Percentiles rank a stretch among this genome's conserved stretches.
Evolutionary conservation across 1,140 invertebrate species (phyloP).

Genomic region (Leguminivora glycinivorella): DNA sequence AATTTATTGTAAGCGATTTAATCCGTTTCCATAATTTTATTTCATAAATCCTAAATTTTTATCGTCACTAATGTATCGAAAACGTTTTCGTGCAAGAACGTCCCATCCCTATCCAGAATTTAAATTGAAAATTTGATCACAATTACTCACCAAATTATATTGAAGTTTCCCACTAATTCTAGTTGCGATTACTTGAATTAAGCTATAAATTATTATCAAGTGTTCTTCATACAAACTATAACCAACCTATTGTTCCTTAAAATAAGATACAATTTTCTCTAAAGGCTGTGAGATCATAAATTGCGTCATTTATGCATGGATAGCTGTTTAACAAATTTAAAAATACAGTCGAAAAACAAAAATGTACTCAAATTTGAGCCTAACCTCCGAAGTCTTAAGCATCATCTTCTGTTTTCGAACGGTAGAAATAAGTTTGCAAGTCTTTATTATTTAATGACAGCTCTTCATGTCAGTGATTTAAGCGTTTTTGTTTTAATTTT

Average conservation of each 20-base stretch:
- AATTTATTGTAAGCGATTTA: no score
- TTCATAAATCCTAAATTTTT: no score
- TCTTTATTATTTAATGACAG: constrained; percentile 23
- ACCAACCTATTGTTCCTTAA: background rate
- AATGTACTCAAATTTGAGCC: background rate
- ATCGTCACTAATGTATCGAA: no score
- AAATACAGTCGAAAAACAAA: background rate
- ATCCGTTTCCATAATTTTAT: no score
- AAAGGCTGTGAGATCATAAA: background rate
- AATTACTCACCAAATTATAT: constrained; percentile 29
- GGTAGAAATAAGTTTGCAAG: background rate
- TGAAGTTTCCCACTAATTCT: constrained; percentile 27
- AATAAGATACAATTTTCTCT: constrained; percentile 32
- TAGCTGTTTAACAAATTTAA: background rate
- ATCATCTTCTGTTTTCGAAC: background rate
- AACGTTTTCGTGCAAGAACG: background rate
- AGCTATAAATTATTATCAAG: constrained; percentile 19
- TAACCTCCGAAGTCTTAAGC: background rate
- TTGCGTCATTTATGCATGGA: constrained; percentile 16
- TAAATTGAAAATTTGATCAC: constrained; percentile 34
- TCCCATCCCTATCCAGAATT: constrained; percentile 19
- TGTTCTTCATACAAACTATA: background rate
- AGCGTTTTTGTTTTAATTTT: constrained; percentile 15
- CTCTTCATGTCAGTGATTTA: constrained; percentile 12
- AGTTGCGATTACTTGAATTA: constrained; percentile 10